Percentiles rank a stretch among this genome's conserved stretches.
Conservation (phyloP, 64 coral and sea anemone genomes). For the Hydrozoanthus tunicans region DNA sequence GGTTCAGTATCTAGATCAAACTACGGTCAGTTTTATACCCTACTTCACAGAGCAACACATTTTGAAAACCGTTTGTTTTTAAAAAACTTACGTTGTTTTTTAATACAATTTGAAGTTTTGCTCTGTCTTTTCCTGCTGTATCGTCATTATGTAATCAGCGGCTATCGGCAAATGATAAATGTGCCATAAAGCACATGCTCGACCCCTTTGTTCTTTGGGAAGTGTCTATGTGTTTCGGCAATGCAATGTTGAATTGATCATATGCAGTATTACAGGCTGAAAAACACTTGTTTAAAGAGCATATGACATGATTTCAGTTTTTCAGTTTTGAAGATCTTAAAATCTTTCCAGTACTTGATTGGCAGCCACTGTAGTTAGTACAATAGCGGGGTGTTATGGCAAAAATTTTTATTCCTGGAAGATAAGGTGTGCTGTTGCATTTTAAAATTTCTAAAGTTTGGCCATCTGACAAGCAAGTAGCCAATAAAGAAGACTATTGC, state of each 20-base stretch:
- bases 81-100: no score
- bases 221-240: no score
- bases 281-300: no score
- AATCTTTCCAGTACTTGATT: neutral
- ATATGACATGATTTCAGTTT: no score
- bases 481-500: neutral
- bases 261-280: no score
- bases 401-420: neutral
- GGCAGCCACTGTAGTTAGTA: neutral
- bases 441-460: neutral
- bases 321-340: neutral
- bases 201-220: no score
- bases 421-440: neutral
- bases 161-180: no score
- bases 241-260: no score
- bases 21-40: neutral
- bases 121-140: no score
- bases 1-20: conserved; percentile 8
- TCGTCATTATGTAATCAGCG: no score
- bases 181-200: no score
- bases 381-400: neutral
- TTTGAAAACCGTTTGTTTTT: conserved; percentile 1
- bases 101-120: neutral
- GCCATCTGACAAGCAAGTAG: neutral
- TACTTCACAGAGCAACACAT: conserved; percentile 1